Percentiles rank a stretch among this genome's conserved stretches.
Conservation (phyloP, 2,113 vertebrate species). For the Mustela nigripes region DNA sequence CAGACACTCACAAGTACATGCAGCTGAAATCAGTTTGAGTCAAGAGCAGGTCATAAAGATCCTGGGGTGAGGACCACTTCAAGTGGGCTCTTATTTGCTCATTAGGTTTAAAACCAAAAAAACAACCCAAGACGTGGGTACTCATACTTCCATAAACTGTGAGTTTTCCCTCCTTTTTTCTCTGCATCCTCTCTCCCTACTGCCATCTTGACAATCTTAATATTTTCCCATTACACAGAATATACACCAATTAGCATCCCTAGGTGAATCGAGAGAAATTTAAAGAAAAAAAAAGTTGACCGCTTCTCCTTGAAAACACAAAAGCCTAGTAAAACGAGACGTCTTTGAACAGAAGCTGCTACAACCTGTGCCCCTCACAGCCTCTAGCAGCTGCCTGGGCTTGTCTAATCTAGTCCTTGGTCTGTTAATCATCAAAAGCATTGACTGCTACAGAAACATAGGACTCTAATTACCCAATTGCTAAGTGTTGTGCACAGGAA, state of each 20-base stretch:
- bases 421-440: neutral
- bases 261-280: neutral
- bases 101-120: neutral
- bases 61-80: neutral
- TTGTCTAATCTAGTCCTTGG: neutral
- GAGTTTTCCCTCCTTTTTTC: neutral
- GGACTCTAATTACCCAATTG: neutral
- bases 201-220: neutral
- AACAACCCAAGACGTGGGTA: neutral
- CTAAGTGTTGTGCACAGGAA: neutral
- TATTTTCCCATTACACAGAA: too few species aligned
- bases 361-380: rapidly evolving
- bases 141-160: neutral
- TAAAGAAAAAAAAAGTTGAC: neutral
- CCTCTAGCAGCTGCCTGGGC: neutral
- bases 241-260: rapidly evolving
- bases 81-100: neutral
- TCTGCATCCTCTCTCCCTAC: neutral
- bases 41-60: neutral
- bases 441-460: neutral
- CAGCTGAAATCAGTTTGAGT: neutral
- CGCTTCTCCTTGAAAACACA: neutral
- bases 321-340: neutral
- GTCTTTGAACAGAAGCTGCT: neutral
- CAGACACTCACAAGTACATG: neutral